Percentiles rank a stretch among this genome's conserved stretches.
phyloP scores from a whole-genome alignment of 2,113 vertebrate genomes.

The Nothobranchius furzeri region DNA sequence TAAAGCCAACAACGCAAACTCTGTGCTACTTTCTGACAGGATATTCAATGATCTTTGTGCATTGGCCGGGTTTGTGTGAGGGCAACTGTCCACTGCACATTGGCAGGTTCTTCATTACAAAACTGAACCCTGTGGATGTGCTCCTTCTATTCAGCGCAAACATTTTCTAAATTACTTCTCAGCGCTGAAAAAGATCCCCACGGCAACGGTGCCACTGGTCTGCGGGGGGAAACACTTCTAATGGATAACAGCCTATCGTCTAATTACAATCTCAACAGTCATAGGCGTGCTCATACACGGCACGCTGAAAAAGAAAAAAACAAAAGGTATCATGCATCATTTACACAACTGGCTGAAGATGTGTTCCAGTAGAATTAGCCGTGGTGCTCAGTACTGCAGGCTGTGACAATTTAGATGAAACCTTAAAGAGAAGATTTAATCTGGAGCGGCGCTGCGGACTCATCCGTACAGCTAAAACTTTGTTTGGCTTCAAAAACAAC shows the following conservation, averaged over 20 bases:
- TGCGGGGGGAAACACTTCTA: constrained; percentile 85
- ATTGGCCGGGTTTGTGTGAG: constrained; percentile 1
- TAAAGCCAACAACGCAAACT: constrained; percentile 3
- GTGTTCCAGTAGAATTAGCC: constrained; percentile 13
- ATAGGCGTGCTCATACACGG: constrained; percentile 38
- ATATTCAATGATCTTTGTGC: constrained; percentile 2
- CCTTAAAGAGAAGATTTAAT: constrained; percentile 28
- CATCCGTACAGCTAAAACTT: constrained; percentile 21
- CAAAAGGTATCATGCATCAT: constrained; percentile 13
- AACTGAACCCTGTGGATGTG: constrained; percentile 78
- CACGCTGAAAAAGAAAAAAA: not conserved
- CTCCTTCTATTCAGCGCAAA: constrained; percentile 83
- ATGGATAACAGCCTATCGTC: constrained; percentile 80
- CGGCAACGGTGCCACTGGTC: constrained; percentile 75
- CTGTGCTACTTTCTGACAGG: constrained; percentile 7
- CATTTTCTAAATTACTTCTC: constrained; percentile 85
- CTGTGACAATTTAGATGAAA: constrained; percentile 22
- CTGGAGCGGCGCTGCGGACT: not conserved
- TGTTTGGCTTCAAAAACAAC: constrained; percentile 16
- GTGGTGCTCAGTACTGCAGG: constrained; percentile 46
- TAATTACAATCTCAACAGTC: constrained; percentile 80
- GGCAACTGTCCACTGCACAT: constrained; percentile 33
- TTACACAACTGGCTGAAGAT: not conserved
- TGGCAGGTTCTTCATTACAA: constrained; percentile 68
- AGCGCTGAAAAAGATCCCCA: constrained; percentile 71